phyloP scores from a whole-genome alignment of 2,113 vertebrate species.

The Mesembrinibis cayennensis region DNA sequence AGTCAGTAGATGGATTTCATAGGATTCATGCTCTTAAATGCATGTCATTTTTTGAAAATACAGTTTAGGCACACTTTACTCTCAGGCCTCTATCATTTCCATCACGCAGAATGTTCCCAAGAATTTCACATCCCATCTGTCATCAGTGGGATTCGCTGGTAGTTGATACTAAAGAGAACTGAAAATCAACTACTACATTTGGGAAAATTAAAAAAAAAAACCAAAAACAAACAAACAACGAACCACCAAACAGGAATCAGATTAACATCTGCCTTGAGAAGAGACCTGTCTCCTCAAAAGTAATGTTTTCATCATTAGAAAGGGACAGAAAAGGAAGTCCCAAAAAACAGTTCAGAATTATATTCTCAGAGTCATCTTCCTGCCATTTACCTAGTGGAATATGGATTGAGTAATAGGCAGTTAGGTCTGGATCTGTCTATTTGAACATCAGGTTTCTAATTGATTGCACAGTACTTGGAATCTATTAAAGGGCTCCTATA shows the following conservation, averaged over 20 bases:
- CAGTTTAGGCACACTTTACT: rapidly evolving
- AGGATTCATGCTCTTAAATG: background rate
- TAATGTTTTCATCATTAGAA: background rate
- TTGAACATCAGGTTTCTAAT: constrained; percentile 9
- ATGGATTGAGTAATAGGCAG: background rate
- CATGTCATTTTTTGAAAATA: background rate
- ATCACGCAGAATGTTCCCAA: background rate
- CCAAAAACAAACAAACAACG: no score
- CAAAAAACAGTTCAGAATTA: background rate
- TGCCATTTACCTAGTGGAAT: background rate
- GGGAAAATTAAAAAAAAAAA: background rate
- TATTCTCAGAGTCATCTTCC: background rate
- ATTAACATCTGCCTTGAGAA: background rate
- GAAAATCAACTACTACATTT: background rate
- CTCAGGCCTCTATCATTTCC: background rate
- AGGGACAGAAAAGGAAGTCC: background rate
- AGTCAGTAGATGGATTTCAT: background rate
- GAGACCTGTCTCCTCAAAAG: background rate
- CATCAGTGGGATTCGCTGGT: background rate
- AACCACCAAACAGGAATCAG: background rate
- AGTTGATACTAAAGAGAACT: rapidly evolving
- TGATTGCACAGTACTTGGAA: constrained; percentile 23
- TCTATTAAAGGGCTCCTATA: background rate
- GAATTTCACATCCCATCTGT: background rate
- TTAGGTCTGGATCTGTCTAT: background rate